Evolutionary conservation across 2,797 vertebrate species (phyloP), one percentile per base, ranked within the genome.

Genomic region (Poecilia wingei): DNA sequence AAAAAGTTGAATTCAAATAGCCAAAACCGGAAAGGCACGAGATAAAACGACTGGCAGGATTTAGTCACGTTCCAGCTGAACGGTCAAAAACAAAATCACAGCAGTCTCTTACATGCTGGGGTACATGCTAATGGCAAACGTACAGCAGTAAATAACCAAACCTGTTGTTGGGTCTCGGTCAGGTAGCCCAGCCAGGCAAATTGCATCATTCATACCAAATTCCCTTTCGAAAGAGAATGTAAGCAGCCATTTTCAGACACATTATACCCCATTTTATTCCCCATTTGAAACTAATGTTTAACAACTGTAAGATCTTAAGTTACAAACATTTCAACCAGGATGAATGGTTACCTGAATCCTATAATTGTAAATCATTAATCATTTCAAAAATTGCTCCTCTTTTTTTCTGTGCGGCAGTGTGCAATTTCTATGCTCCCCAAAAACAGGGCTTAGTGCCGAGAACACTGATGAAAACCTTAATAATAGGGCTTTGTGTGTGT

Each of bases 381-480:
- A 22, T 43, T 43, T 45, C 20, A 33, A 68, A 39, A 41, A 22
- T n/a, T 43, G 9, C 22, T 28, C 8, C 25, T 69, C 20, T 43
- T n/a, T 45, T n/a, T 45, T 43, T 43, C 22, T 69, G 66, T n/a
- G 22, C 66, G 45, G 12, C 39, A 39, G 33, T n/a, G 4, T n/a
- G 39, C 7, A 69, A 12, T 39, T 68, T 68, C 64, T 68, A 73
- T 79, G 46, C 43, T 47, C 39, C 41, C 57, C 7, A 49, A 57
- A 49, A 74, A 43, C 1, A 0, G 25, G 61, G 64, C 49, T 71
- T 43, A 20, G 53, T 68, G 8, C 64, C 13, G 4, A 41, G 31
- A 4, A 59, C 78, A 66, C 6, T 33, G 75, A 72, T 46, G 59
- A 72, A 86, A 84, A 78, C 18, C 66, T 28, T 78, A 79, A 84